phyloP scores from a whole-genome alignment of 1,140 invertebrate genomes.

The Akabosia matsudoensis region DNA sequence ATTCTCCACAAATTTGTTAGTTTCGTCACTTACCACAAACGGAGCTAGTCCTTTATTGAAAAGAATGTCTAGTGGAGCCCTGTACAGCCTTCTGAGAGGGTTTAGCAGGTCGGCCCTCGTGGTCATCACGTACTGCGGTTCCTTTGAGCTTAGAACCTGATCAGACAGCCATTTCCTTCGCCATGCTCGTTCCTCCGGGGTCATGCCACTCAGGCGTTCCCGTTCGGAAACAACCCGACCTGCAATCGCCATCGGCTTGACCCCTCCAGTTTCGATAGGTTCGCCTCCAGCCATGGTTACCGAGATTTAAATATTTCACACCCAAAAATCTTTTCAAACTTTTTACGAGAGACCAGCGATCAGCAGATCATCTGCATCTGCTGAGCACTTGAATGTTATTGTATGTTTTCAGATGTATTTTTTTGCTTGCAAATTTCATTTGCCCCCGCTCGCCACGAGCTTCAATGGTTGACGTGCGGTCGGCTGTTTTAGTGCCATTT shows the following conservation, averaged over 20 bases:
- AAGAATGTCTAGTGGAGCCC: conserved; percentile 65
- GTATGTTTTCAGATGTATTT: too few species aligned
- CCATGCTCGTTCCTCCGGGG: conserved; percentile 74
- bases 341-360: too few species aligned
- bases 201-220: conserved; percentile 76
- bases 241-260: conserved; percentile 67
- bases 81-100: conserved; percentile 71
- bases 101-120: conserved; percentile 68
- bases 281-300: not conserved
- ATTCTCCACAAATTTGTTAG: not conserved
- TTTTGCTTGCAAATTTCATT: too few species aligned
- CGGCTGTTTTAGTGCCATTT: too few species aligned
- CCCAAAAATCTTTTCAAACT: too few species aligned
- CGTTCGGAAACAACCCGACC: conserved; percentile 69
- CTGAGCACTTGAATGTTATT: too few species aligned
- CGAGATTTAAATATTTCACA: not conserved
- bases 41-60: conserved; percentile 54
- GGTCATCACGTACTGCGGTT: conserved; percentile 65
- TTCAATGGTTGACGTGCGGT: too few species aligned
- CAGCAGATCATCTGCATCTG: too few species aligned
- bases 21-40: conserved; percentile 59
- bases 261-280: conserved; percentile 56
- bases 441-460: too few species aligned
- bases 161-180: conserved; percentile 78
- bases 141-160: conserved; percentile 68